Percentiles rank a stretch among this genome's conserved stretches.
phyloP scores from a whole-genome alignment of 2,888 invertebrate species.

The Drosophila engyochracea region DNA sequence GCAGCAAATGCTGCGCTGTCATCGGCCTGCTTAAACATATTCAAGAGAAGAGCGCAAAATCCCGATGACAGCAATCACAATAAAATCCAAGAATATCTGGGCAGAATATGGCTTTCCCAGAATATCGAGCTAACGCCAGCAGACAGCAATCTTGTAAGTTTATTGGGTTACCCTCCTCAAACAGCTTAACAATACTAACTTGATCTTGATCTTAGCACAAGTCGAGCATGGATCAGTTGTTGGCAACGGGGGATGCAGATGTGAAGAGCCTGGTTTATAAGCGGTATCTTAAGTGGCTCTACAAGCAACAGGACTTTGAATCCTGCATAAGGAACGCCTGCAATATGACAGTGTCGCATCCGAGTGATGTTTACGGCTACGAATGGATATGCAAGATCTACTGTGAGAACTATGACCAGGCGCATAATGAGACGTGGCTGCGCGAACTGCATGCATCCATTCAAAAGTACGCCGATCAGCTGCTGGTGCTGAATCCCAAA shows the following conservation, averaged over 20 bases:
- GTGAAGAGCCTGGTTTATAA: conserved; percentile 69
- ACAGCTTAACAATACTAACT: neutral
- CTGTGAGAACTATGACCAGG: conserved; percentile 84
- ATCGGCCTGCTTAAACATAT: conserved; percentile 44
- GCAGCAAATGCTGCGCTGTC: conserved; percentile 45
- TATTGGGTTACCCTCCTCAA: accelerated
- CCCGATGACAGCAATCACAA: conserved; percentile 35
- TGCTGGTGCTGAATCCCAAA: conserved; percentile 87
- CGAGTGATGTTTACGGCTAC: conserved; percentile 86
- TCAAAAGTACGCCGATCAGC: conserved; percentile 86
- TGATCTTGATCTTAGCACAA: conserved; percentile 67
- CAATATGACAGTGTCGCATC: conserved; percentile 86
- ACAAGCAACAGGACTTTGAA: conserved; percentile 84
- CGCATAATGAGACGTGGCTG: conserved; percentile 45
- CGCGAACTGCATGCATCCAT: conserved; percentile 79
- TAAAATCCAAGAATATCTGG: conserved; percentile 74
- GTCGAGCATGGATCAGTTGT: conserved; percentile 69
- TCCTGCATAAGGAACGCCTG: conserved; percentile 85
- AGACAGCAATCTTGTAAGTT: conserved; percentile 72
- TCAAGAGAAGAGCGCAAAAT: conserved; percentile 52
- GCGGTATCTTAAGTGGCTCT: conserved; percentile 82
- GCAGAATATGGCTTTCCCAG: conserved; percentile 71
- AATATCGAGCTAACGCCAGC: conserved; percentile 50
- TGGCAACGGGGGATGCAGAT: conserved; percentile 48
- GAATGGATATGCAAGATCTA: conserved; percentile 89